Conservation (phyloP, 2,888 invertebrate species). For the Sabatieria punctata region DNA sequence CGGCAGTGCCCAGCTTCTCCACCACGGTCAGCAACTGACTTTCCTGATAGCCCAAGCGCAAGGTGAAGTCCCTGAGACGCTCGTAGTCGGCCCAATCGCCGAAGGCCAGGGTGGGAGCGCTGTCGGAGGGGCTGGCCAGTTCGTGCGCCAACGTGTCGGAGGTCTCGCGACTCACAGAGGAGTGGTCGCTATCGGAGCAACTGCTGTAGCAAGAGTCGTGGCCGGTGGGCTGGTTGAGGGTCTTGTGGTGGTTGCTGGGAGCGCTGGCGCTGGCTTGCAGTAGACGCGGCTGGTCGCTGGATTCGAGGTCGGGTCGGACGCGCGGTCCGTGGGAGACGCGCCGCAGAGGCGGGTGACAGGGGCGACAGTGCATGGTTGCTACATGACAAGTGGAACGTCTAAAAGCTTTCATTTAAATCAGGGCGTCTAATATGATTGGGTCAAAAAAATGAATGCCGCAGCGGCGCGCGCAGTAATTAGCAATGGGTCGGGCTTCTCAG, state of each 20-base stretch:
- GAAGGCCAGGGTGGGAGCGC: not conserved
- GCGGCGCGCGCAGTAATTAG: too few species aligned
- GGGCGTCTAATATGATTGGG: too few species aligned
- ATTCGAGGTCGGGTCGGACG: too few species aligned
- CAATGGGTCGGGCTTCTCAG: too few species aligned
- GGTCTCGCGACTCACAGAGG: constrained; percentile 19
- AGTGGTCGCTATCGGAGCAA: constrained; percentile 19
- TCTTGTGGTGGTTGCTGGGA: too few species aligned
- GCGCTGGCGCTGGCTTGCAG: too few species aligned
- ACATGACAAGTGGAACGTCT: too few species aligned
- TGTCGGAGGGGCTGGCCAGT: not conserved
- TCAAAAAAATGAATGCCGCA: too few species aligned
- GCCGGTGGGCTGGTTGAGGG: too few species aligned
- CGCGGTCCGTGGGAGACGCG: not conserved
- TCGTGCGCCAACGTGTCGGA: constrained; percentile 1
- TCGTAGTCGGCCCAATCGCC: constrained; percentile 22
- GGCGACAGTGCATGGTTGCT: too few species aligned
- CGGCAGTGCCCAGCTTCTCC: constrained; percentile 48
- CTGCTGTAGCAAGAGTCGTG: constrained; percentile 18
- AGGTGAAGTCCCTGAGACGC: constrained; percentile 65
- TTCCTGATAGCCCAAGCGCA: constrained; percentile 80
- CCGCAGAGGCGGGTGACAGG: not conserved
- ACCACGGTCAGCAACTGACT: constrained; percentile 62
- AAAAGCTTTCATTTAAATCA: too few species aligned
- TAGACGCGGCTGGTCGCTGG: too few species aligned